Conservation (phyloP, 2,797 vertebrate species). For the Pantherophis alleghaniensis region DNA sequence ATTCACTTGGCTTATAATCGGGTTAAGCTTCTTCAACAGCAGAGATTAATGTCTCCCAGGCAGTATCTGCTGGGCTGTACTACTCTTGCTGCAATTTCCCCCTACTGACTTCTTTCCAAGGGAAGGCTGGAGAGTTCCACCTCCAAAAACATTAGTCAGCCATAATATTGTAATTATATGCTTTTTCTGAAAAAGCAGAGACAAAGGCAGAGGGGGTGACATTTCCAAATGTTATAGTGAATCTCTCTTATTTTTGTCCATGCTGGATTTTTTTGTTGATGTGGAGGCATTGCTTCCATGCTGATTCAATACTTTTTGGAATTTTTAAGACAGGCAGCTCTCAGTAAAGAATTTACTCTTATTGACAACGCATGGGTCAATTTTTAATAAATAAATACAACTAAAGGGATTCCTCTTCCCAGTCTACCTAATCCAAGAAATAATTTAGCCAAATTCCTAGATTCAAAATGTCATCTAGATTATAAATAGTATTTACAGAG, state of each 20-base stretch:
- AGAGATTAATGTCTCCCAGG: conserved; percentile 1
- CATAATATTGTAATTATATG: background rate
- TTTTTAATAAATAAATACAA: background rate
- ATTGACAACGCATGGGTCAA: background rate
- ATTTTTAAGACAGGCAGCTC: background rate
- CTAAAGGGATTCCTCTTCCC: background rate
- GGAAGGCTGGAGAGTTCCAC: background rate
- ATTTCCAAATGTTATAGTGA: background rate
- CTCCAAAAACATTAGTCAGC: background rate
- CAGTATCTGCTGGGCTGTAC: background rate
- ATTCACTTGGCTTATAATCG: conserved; percentile 35
- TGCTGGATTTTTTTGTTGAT: background rate
- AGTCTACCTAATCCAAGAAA: background rate
- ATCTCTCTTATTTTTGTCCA: background rate
- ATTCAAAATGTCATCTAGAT: background rate
- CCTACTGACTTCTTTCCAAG: background rate
- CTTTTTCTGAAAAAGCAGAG: background rate
- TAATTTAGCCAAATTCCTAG: background rate
- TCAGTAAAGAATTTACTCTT: background rate
- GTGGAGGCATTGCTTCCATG: background rate
- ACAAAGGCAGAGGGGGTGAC: background rate
- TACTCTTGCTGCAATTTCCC: rapidly evolving
- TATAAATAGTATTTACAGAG: background rate
- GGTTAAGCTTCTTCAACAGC: conserved; percentile 33
- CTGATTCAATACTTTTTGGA: background rate